Evolutionary conservation across 2,888 invertebrate species (phyloP).

Genomic region (Timema podura): DNA sequence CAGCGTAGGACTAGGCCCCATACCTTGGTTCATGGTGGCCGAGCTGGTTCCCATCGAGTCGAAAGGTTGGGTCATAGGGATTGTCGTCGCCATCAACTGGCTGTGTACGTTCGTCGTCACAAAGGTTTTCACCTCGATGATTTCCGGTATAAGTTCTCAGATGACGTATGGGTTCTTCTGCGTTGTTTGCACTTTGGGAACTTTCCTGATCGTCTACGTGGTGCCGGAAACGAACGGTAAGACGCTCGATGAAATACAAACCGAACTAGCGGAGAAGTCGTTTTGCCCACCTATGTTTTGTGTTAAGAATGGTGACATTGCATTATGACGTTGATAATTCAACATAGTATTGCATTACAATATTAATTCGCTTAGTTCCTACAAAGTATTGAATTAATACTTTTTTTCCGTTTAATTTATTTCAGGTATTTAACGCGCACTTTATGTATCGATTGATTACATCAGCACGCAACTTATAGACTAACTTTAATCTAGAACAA

Average conservation of each 20-base stretch:
- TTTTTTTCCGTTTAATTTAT: no score
- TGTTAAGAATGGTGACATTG: no score
- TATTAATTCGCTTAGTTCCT: no score
- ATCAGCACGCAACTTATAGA: no score
- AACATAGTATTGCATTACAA: no score
- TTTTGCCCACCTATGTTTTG: no score
- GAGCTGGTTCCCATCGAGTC: conserved; percentile 46
- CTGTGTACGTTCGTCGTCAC: conserved; percentile 41
- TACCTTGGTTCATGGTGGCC: conserved; percentile 46
- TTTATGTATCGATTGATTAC: no score
- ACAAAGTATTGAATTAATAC: no score
- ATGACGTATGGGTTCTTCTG: conserved; percentile 24
- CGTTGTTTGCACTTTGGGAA: conserved; percentile 21
- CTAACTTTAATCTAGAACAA: no score
- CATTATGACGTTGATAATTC: no score
- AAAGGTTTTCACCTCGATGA: conserved; percentile 42
- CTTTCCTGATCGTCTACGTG: conserved; percentile 22
- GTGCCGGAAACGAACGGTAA: conserved; percentile 29
- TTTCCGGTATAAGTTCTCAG: conserved; percentile 14
- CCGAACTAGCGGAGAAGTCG: conserved; percentile 14
- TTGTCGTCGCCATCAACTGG: conserved; percentile 44
- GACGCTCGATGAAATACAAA: conserved; percentile 20
- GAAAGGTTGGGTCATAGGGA: conserved; percentile 42
- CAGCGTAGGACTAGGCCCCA: conserved; percentile 43
- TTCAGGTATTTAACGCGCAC: no score